Percentiles rank a stretch among this genome's conserved stretches.
These are phyloP conservation scores for Falco punctatus DNA, from an alignment of 2,113 vertebrate genomes.

Conservation along the genomic window DNA sequence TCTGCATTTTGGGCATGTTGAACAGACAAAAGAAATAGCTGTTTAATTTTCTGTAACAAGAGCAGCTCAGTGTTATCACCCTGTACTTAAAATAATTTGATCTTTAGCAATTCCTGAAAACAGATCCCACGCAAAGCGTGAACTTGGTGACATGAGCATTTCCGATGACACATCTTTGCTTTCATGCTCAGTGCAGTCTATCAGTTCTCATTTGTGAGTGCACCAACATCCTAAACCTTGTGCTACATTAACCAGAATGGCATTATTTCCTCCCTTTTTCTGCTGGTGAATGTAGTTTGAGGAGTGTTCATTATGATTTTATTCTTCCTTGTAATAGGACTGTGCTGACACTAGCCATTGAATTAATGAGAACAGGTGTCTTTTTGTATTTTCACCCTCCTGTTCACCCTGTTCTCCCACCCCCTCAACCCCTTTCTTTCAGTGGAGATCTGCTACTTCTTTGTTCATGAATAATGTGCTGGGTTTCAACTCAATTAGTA, in stretches of 20 bases:
- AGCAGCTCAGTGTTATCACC: background rate
- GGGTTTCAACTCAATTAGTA: background rate
- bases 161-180: accelerated
- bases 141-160: accelerated
- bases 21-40: background rate
- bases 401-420: background rate
- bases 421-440: background rate
- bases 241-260: background rate
- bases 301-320: background rate
- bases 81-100: background rate
- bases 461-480: background rate
- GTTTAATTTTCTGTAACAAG: background rate
- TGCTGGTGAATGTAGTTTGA: background rate
- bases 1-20: background rate
- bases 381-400: conserved; percentile 17
- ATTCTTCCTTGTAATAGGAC: background rate
- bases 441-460: background rate
- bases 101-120: background rate
- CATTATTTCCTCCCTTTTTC: background rate
- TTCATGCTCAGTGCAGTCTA: background rate
- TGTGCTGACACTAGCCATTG: background rate
- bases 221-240: background rate
- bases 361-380: conserved; percentile 42
- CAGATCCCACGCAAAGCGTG: background rate
- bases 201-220: background rate